phyloP scores from a whole-genome alignment of 2,113 vertebrate genomes.

The Sceloporus undulatus region DNA sequence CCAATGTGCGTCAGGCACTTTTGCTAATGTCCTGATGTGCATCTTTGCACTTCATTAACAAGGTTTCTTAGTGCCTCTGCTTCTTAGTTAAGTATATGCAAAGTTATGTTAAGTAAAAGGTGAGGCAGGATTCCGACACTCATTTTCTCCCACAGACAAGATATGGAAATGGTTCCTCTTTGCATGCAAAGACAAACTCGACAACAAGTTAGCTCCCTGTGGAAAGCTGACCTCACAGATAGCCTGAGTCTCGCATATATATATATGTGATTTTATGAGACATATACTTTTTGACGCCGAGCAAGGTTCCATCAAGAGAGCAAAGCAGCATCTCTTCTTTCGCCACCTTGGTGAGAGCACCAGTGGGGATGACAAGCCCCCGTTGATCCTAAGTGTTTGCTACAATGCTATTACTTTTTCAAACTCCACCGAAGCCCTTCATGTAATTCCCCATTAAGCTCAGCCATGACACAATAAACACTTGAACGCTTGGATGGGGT shows the following conservation, averaged over 20 bases:
- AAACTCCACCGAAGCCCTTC: conserved; percentile 43
- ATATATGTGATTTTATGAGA: not conserved
- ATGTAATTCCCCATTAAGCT: conserved; percentile 54
- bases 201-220: too few species aligned
- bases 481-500: conserved; percentile 27
- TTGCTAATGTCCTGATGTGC: too few species aligned
- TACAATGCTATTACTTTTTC: conserved; percentile 60
- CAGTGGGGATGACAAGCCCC: not conserved
- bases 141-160: too few species aligned
- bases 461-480: conserved; percentile 46
- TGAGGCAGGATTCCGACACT: too few species aligned
- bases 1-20: too few species aligned
- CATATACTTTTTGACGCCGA: not conserved
- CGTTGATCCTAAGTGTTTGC: conserved; percentile 56
- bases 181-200: too few species aligned
- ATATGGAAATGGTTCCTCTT: too few species aligned
- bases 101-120: too few species aligned
- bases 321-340: accelerated
- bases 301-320: not conserved
- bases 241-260: not conserved
- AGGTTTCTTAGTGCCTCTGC: too few species aligned
- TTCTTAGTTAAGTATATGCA: too few species aligned
- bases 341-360: accelerated
- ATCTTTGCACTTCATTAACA: too few species aligned
- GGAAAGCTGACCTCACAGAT: not conserved